Evolutionary conservation across 2,797 vertebrate genomes (phyloP).

Genomic region (Mastacembelus armatus): DNA sequence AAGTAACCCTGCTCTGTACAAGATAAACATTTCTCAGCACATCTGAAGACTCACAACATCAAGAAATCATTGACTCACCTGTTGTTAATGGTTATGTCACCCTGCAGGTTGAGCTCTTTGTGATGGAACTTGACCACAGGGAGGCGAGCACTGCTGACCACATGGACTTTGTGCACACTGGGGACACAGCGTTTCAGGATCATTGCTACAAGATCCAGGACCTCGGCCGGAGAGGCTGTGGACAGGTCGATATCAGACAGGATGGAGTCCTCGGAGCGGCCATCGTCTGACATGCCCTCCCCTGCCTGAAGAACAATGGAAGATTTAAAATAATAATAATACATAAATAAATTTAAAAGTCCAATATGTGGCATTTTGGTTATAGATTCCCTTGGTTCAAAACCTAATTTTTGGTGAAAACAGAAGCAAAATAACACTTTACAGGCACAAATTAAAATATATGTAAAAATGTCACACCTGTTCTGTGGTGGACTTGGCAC

Average conservation of each 20-base stretch:
- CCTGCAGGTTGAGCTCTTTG: slow-evolving; percentile 89
- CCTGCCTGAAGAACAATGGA: slow-evolving; percentile 52
- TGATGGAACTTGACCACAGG: slow-evolving; percentile 94
- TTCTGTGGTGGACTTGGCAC: slow-evolving; percentile 71
- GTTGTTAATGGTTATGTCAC: slow-evolving; percentile 93
- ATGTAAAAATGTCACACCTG: slow-evolving; percentile 55
- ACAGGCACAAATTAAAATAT: background rate
- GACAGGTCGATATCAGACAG: slow-evolving; percentile 86
- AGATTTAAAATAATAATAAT: background rate
- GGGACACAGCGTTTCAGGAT: slow-evolving; percentile 92
- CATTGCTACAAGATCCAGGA: slow-evolving; percentile 88
- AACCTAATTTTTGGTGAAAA: background rate
- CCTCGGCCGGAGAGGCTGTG: slow-evolving; percentile 74
- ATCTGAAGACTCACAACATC: background rate
- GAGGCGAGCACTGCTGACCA: slow-evolving; percentile 87
- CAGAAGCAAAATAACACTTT: background rate
- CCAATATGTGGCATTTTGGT: background rate
- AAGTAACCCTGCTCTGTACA: background rate
- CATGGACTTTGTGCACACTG: slow-evolving; percentile 89
- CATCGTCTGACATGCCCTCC: slow-evolving; percentile 76
- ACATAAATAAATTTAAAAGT: no score
- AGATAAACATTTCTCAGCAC: background rate
- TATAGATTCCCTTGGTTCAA: background rate
- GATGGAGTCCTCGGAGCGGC: slow-evolving; percentile 87
- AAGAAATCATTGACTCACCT: slow-evolving; percentile 71